Conservation (phyloP, 2,888 invertebrate species). For the Crematogaster levior region DNA sequence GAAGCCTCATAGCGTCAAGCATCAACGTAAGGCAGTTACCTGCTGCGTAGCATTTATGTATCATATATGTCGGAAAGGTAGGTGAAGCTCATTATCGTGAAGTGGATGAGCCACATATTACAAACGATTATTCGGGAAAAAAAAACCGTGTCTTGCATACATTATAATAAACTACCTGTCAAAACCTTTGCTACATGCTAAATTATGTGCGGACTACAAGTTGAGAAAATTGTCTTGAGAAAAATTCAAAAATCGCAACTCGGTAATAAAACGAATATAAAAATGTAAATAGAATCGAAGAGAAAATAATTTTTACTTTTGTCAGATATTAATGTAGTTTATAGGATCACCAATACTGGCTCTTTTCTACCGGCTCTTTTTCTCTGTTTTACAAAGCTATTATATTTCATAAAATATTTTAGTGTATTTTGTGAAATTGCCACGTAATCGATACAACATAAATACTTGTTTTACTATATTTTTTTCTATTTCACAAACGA, state of each 20-base stretch:
- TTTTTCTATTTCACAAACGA: slow-evolving; percentile 33
- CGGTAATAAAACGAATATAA: background rate
- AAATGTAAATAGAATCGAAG: background rate
- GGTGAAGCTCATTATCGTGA: slow-evolving; percentile 76
- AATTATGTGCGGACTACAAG: background rate
- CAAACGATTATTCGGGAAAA: slow-evolving; percentile 30
- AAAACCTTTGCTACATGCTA: background rate
- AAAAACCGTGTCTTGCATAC: background rate
- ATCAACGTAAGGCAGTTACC: slow-evolving; percentile 84
- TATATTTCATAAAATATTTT: slow-evolving; percentile 55
- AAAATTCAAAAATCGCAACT: background rate
- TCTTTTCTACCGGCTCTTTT: background rate
- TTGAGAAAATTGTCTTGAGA: background rate
- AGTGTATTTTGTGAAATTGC: slow-evolving; percentile 29
- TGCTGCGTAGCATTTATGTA: slow-evolving; percentile 85
- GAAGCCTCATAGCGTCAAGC: slow-evolving; percentile 84
- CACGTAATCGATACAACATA: slow-evolving; percentile 24
- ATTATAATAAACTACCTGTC: background rate
- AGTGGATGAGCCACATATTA: slow-evolving; percentile 72
- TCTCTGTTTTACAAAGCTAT: background rate
- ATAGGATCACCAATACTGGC: background rate
- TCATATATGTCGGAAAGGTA: slow-evolving; percentile 85
- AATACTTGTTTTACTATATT: slow-evolving; percentile 1
- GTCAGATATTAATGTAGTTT: background rate
- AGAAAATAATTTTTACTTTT: background rate